phyloP scores from a whole-genome alignment of 64 coral and sea anemone genomes.

The Montipora efflorescens region DNA sequence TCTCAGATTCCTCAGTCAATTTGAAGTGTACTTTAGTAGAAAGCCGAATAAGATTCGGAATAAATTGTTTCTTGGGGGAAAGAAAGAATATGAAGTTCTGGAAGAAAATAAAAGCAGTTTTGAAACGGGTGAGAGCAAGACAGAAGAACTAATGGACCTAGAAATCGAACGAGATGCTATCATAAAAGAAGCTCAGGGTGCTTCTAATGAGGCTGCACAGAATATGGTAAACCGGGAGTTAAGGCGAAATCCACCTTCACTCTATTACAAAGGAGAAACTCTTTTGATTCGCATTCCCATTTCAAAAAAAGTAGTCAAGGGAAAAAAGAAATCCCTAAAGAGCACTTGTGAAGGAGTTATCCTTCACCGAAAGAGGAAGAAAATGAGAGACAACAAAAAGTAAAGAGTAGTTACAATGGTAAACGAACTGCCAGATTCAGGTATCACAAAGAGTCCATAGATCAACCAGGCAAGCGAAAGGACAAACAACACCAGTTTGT shows the following conservation, averaged over 20 bases:
- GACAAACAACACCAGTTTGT: too few species aligned
- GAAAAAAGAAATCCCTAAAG: neutral
- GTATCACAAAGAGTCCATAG: too few species aligned
- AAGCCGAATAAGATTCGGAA: neutral
- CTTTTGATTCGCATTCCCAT: neutral
- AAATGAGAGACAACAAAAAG: too few species aligned
- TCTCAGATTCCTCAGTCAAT: neutral
- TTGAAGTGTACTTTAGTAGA: slow-evolving; percentile 27
- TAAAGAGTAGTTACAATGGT: too few species aligned
- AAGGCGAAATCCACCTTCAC: neutral
- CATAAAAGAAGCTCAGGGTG: neutral
- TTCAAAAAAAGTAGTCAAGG: neutral
- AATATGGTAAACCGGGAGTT: neutral
- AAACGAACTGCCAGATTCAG: too few species aligned
- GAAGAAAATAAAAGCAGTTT: neutral
- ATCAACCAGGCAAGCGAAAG: too few species aligned
- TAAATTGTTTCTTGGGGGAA: neutral
- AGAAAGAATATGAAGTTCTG: neutral
- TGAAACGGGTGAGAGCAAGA: neutral
- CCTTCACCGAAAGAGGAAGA: neutral
- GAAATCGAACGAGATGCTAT: neutral
- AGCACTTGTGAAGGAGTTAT: neutral
- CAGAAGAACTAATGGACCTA: neutral
- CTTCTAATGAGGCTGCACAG: neutral
- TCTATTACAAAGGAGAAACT: neutral